Evolutionary conservation across 2,888 invertebrate species (phyloP), one percentile per base, ranked within the genome.

Genomic region (Exocentrus adspersus): DNA sequence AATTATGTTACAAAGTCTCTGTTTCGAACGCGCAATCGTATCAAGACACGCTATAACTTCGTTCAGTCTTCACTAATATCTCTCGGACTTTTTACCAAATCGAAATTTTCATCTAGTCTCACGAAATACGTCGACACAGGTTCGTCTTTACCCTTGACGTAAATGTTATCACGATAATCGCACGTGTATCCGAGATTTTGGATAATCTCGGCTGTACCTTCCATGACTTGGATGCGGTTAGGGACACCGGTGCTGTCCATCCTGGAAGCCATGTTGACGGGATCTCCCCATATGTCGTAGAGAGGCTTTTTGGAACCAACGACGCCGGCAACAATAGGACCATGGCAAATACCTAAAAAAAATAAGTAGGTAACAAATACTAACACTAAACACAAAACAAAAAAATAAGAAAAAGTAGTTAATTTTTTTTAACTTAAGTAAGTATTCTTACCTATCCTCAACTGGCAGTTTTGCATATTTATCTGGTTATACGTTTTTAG

Each of bases 211-310:
- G 92, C 92, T 0, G 93, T 92, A 54, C 89, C 88, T 78, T 89
- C 87, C 20, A 92, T 90, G 0, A 90, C 87, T 56, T 78, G 76
- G 32, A 78, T 67, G 16, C 59, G 63, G 32, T 65, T 67, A 1
- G 90, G 86, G 68, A 90, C 85, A 5, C 97, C 97, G 1, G 93
- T 94, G 0, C 94, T 94, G 78, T 97, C 97, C 96, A 98, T 96
- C 75, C 98, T 86, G 0, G 96, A 95, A 2, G 98, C 96, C 88
- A 98, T 92, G 82, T 98, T 98, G 0, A 97, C 97, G 0, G 97
- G 92, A 82, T 97, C 93, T 0, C 97, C 97, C 97, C 97, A 98
- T 77, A 97, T 95, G 80, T 98, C 97, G 80, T 97, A 97, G 46
- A 96, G 86, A 0, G 97, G 97, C 79, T 97, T 97, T 65, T 93